Evolutionary conservation across 2,888 invertebrate species (phyloP).

Genomic region (Lydus trimaculatus): DNA sequence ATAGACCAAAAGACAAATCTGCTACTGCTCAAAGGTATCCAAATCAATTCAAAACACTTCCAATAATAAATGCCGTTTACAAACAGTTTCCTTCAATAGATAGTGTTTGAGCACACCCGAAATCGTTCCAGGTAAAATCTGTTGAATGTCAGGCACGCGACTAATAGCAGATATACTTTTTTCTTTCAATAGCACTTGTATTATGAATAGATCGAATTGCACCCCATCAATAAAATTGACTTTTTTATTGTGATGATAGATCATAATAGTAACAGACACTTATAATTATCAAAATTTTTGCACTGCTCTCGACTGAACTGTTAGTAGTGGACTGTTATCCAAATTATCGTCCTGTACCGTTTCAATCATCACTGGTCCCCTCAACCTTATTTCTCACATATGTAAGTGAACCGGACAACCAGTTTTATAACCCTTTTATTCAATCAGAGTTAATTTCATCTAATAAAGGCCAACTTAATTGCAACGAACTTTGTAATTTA

Average conservation of each 20-base stretch:
- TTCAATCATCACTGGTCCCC: conserved; percentile 38
- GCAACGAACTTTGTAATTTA: neutral
- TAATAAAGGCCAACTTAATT: conserved; percentile 17
- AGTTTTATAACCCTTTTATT: conserved; percentile 18
- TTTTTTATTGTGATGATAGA: neutral
- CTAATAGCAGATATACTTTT: neutral
- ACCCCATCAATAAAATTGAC: neutral
- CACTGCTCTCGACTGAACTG: neutral
- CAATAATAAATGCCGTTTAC: neutral
- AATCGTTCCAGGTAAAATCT: conserved; percentile 1
- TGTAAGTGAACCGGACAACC: conserved; percentile 34
- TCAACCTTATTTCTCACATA: conserved; percentile 40
- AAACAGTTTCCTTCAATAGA: neutral
- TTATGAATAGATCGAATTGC: conserved; percentile 18
- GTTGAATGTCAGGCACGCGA: neutral
- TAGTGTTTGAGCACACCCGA: neutral
- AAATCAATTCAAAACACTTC: neutral
- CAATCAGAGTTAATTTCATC: conserved; percentile 13
- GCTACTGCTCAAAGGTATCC: neutral
- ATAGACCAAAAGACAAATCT: neutral
- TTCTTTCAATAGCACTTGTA: conserved; percentile 3
- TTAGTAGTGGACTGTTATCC: neutral
- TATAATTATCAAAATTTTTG: neutral
- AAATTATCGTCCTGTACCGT: neutral
- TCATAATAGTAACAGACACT: neutral